These are phyloP conservation scores for Melanotus villosus DNA, from an alignment of 2,888 invertebrate species.

Conservation along the genomic window DNA sequence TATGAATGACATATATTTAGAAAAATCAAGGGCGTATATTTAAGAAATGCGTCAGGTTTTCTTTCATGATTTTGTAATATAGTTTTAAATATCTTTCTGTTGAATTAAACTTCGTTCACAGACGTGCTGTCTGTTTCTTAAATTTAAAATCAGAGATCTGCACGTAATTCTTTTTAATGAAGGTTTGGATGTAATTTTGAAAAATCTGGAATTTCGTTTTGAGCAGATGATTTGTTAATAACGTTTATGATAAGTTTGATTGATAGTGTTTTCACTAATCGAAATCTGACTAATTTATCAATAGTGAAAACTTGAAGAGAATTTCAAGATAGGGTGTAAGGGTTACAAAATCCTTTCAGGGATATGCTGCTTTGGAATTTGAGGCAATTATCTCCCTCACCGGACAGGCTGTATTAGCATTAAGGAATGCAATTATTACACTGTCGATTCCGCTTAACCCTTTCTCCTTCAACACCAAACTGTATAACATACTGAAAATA, in stretches of 20 bases:
- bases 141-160: no score
- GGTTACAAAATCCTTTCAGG: constrained; percentile 48
- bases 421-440: constrained; percentile 65
- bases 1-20: constrained; percentile 7
- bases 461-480: constrained; percentile 48
- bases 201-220: no score
- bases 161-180: no score
- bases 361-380: constrained; percentile 63
- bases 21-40: background rate
- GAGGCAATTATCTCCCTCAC: constrained; percentile 62
- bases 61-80: background rate
- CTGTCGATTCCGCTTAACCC: constrained; percentile 62
- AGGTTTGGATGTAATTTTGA: no score
- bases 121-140: no score
- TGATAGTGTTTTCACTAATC: background rate
- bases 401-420: constrained; percentile 64
- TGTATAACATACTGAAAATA: constrained; percentile 25
- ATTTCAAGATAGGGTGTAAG: constrained; percentile 34
- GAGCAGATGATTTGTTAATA: no score
- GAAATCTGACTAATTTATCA: background rate
- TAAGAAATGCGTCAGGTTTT: background rate
- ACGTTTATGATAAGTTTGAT: no score
- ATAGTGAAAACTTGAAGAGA: constrained; percentile 19
- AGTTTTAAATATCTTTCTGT: no score
- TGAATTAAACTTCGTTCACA: no score